phyloP scores from a whole-genome alignment of 2,888 invertebrate genomes.

The Melanargia galathea region DNA sequence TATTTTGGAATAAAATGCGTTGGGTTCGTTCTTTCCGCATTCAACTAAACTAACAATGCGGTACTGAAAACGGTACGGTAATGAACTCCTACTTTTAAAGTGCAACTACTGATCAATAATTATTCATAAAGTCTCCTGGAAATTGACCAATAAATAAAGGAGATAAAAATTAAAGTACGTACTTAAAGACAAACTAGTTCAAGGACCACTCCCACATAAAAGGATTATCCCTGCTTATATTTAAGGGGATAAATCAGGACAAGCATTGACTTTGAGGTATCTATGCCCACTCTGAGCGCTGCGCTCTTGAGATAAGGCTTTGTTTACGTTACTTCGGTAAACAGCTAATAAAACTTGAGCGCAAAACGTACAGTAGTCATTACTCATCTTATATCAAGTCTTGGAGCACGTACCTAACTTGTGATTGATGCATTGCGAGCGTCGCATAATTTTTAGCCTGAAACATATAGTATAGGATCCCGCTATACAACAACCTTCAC shows the following conservation, averaged over 20 bases:
- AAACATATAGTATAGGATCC: too few relatives aligned
- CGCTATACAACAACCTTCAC: too few relatives aligned
- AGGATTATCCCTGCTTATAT: constrained; percentile 3
- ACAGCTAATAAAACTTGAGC: constrained; percentile 18
- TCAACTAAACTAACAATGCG: too few relatives aligned
- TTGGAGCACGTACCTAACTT: background rate
- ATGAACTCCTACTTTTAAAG: too few relatives aligned
- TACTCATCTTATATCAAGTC: background rate
- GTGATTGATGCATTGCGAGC: constrained; percentile 7
- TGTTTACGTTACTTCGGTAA: constrained; percentile 9
- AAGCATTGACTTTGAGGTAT: constrained; percentile 3
- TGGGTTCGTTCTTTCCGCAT: too few relatives aligned
- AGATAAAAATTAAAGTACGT: background rate
- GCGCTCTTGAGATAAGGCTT: constrained; percentile 8
- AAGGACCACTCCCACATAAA: background rate
- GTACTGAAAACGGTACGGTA: too few relatives aligned
- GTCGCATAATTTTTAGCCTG: background rate
- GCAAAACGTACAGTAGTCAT: constrained; percentile 12
- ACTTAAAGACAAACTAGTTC: background rate
- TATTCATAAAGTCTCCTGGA: too few relatives aligned
- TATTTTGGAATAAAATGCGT: too few relatives aligned
- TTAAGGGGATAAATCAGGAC: background rate
- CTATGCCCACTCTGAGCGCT: constrained; percentile 3
- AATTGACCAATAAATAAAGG: too few relatives aligned
- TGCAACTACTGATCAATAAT: too few relatives aligned